Conservation (phyloP, 2,888 invertebrate species). For the Acanthosepion esculentum region DNA sequence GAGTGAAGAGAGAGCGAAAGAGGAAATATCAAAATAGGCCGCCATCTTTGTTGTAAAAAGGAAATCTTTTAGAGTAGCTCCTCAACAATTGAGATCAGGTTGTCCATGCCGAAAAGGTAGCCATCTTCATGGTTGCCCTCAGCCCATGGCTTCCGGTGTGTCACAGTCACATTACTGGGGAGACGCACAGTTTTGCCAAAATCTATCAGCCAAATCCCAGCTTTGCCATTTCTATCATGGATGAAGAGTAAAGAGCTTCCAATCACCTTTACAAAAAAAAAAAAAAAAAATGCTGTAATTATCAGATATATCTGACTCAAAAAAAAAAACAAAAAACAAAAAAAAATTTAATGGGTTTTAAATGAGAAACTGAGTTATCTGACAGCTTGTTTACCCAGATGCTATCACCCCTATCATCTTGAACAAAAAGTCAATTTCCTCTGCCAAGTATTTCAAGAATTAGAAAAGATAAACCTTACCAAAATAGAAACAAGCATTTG, state of each 20-base stretch:
- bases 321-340: too few relatives aligned
- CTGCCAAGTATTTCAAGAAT: too few relatives aligned
- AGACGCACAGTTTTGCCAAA: slow-evolving; percentile 74
- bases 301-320: too few relatives aligned
- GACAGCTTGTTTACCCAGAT: too few relatives aligned
- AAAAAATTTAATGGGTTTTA: too few relatives aligned
- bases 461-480: too few relatives aligned
- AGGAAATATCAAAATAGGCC: neutral
- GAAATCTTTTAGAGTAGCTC: slow-evolving; percentile 55
- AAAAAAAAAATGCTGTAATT: neutral
- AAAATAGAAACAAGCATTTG: too few relatives aligned
- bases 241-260: slow-evolving; percentile 75
- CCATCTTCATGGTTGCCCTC: slow-evolving; percentile 98
- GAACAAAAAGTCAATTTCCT: too few relatives aligned
- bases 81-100: slow-evolving; percentile 87
- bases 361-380: too few relatives aligned
- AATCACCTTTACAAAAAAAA: slow-evolving; percentile 64
- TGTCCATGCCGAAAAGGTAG: slow-evolving; percentile 92
- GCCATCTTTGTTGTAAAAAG: neutral
- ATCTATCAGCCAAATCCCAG: slow-evolving; percentile 75
- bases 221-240: slow-evolving; percentile 69
- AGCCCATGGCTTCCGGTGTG: slow-evolving; percentile 87
- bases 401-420: too few relatives aligned
- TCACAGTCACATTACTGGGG: slow-evolving; percentile 81
- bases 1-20: neutral